phyloP scores from a whole-genome alignment of 2,797 vertebrate species.

The Malurus splendens region DNA sequence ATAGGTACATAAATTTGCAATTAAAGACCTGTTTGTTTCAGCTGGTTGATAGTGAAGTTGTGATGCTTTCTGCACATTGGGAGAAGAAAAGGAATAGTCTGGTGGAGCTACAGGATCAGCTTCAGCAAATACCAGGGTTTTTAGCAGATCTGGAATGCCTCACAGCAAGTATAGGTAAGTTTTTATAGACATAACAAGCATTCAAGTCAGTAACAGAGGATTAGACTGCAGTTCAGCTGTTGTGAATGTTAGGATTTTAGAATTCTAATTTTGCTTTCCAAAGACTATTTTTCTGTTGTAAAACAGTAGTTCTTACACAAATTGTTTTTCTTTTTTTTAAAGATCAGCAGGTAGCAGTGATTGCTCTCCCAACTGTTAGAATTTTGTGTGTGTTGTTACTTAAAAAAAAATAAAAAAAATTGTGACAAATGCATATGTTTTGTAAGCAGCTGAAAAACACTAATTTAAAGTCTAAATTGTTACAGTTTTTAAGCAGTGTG shows the following conservation, averaged over 20 bases:
- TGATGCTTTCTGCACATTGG: slow-evolving; percentile 93
- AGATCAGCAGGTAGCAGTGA: background rate
- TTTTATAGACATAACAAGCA: background rate
- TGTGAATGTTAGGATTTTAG: background rate
- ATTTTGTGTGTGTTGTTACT: background rate
- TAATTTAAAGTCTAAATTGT: background rate
- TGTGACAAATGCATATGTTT: background rate
- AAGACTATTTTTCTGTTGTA: background rate
- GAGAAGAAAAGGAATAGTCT: slow-evolving; percentile 83
- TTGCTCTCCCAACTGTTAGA: background rate
- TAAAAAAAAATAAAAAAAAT: background rate
- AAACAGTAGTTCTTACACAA: background rate
- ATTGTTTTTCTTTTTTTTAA: background rate
- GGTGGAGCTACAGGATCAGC: slow-evolving; percentile 83
- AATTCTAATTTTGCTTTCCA: background rate
- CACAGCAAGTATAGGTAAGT: slow-evolving; percentile 82
- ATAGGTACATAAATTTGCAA: background rate
- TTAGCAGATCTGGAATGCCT: slow-evolving; percentile 81
- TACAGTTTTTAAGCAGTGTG: background rate
- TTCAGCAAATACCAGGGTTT: slow-evolving; percentile 83
- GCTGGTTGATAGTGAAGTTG: slow-evolving; percentile 86
- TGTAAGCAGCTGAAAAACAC: background rate
- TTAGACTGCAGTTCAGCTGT: background rate
- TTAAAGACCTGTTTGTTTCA: slow-evolving; percentile 52
- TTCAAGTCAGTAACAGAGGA: background rate